phyloP scores from a whole-genome alignment of 2,888 invertebrate species.

The Ornithoptera priamus region DNA sequence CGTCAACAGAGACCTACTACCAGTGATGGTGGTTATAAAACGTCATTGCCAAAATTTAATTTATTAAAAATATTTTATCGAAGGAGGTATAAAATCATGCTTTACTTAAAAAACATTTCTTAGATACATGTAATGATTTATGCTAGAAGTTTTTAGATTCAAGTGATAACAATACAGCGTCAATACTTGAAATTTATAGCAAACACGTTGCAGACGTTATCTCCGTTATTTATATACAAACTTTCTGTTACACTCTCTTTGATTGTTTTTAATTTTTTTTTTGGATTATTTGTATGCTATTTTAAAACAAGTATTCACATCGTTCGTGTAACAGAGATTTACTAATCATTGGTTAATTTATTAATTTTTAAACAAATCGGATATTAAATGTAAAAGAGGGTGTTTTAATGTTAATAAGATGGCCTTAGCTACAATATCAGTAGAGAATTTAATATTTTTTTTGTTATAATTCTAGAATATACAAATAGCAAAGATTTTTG shows the following conservation, averaged over 20 bases:
- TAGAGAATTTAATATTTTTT: too few species aligned
- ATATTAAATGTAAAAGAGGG: too few species aligned
- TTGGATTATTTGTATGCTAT: neutral
- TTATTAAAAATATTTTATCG: neutral
- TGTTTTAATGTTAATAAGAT: too few species aligned
- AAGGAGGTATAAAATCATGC: neutral
- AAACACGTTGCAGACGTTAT: slow-evolving; percentile 7
- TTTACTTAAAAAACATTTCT: neutral
- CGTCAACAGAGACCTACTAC: too few species aligned
- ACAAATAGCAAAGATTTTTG: too few species aligned
- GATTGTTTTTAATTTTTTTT: slow-evolving; percentile 3
- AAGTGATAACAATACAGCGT: slow-evolving; percentile 10
- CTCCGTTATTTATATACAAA: slow-evolving; percentile 8
- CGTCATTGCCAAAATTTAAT: too few species aligned
- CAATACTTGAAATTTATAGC: slow-evolving; percentile 8
- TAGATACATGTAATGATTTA: slow-evolving; percentile 8
- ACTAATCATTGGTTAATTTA: too few species aligned
- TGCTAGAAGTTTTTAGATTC: slow-evolving; percentile 14
- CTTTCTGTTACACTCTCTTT: neutral
- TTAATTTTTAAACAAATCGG: too few species aligned
- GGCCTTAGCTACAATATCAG: too few species aligned
- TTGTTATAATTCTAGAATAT: too few species aligned
- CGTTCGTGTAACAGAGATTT: too few species aligned
- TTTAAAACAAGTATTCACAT: neutral
- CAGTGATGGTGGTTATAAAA: too few species aligned